phyloP scores from a whole-genome alignment of 2,797 vertebrate genomes.

The Holocentrus rufus region DNA sequence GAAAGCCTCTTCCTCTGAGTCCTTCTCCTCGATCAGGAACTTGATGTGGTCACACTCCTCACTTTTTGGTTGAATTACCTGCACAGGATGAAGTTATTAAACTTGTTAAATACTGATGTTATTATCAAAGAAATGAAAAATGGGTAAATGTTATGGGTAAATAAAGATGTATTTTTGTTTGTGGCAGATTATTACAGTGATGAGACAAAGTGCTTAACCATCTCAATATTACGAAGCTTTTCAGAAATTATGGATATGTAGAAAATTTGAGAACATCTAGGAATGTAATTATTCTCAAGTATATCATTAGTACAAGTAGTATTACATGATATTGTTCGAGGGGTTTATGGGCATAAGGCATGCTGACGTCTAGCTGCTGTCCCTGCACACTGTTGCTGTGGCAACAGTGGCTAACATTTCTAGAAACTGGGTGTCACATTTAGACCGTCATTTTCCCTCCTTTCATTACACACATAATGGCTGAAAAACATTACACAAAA shows the following conservation, averaged over 20 bases:
- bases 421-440: conserved; percentile 84
- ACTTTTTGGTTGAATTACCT: conserved; percentile 97
- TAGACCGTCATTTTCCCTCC: conserved; percentile 75
- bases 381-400: conserved; percentile 81
- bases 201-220: not conserved
- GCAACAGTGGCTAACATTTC: conserved; percentile 82
- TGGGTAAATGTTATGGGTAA: not conserved
- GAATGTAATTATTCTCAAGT: conserved; percentile 26
- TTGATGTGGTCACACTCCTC: conserved; percentile 98
- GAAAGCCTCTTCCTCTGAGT: conserved; percentile 96
- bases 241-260: not conserved
- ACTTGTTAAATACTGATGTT: not conserved
- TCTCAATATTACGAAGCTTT: conserved; percentile 7
- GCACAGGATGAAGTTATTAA: conserved; percentile 11
- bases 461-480: conserved; percentile 74
- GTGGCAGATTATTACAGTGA: not conserved
- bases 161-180: not conserved
- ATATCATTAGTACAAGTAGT: conserved; percentile 13
- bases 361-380: conserved; percentile 76
- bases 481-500: conserved; percentile 59
- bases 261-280: not conserved
- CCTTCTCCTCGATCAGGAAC: conserved; percentile 98
- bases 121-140: not conserved
- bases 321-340: conserved; percentile 65
- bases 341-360: conserved; percentile 76